Percentiles rank a stretch among this genome's conserved stretches.
phyloP scores from a whole-genome alignment of 2,113 vertebrate species.

The Microtus oregoni region DNA sequence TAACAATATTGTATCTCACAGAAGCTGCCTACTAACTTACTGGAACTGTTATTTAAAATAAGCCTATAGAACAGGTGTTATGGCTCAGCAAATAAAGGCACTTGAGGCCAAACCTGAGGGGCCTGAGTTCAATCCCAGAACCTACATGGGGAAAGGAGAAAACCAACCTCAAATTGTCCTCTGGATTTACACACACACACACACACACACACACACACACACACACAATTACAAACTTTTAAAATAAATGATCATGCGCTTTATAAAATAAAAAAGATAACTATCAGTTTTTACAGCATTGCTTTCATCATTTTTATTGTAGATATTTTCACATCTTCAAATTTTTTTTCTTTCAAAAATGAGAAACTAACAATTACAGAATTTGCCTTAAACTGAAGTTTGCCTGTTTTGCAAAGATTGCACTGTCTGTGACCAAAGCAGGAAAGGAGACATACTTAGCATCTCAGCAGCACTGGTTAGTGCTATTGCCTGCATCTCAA shows the following conservation, averaged over 20 bases:
- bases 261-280: conserved; percentile 5
- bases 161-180: background rate
- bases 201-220: background rate
- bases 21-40: background rate
- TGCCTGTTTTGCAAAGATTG: background rate
- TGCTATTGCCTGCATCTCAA: background rate
- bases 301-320: conserved; percentile 3
- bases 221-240: background rate
- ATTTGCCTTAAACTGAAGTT: background rate
- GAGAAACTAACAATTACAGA: background rate
- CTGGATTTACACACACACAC: background rate
- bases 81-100: background rate
- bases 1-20: background rate
- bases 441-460: background rate
- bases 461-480: background rate
- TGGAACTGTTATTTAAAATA: conserved; percentile 15
- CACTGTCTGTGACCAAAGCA: background rate
- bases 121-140: background rate
- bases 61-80: background rate
- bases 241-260: background rate
- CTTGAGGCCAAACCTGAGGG: background rate
- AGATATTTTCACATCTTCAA: conserved; percentile 39
- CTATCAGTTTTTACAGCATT: background rate
- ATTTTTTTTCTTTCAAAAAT: background rate
- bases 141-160: background rate